phyloP scores from a whole-genome alignment of 2,113 vertebrate species.

The Danionella cerebrum region DNA sequence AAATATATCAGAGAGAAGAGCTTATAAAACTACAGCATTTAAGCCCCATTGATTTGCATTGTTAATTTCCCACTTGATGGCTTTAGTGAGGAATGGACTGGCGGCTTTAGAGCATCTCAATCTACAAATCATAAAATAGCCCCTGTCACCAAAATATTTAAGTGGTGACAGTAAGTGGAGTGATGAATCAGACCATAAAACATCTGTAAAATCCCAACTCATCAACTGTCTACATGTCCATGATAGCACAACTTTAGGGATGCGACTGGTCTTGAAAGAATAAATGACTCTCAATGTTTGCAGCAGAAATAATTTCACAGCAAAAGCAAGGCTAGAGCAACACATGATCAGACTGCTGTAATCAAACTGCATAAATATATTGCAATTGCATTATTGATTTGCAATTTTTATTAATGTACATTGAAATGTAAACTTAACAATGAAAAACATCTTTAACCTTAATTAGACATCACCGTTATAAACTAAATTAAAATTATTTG shows the following conservation, averaged over 20 bases:
- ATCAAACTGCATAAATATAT: too few species aligned
- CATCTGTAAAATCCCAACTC: conserved; percentile 5
- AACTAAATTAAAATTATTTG: too few species aligned
- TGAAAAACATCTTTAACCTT: too few species aligned
- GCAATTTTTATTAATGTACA: too few species aligned
- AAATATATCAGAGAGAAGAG: conserved; percentile 39
- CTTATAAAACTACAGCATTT: conserved; percentile 43
- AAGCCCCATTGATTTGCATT: conserved; percentile 52
- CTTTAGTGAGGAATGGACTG: conserved; percentile 32
- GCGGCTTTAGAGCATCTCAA: conserved; percentile 22
- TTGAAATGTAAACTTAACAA: too few species aligned
- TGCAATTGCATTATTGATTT: too few species aligned
- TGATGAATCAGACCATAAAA: background rate
- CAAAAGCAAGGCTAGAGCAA: too few species aligned
- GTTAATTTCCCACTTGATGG: conserved; percentile 53
- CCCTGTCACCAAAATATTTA: conserved; percentile 22
- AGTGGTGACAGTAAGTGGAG: background rate
- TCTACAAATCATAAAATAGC: conserved; percentile 16
- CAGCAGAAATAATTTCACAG: too few species aligned
- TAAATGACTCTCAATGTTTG: too few species aligned
- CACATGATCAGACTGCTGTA: too few species aligned
- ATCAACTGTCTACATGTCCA: background rate
- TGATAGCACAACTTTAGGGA: background rate
- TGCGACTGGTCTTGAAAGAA: too few species aligned
- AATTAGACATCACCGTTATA: too few species aligned